phyloP scores from a whole-genome alignment of 1,140 invertebrate species.

The Zophobas atratus region DNA sequence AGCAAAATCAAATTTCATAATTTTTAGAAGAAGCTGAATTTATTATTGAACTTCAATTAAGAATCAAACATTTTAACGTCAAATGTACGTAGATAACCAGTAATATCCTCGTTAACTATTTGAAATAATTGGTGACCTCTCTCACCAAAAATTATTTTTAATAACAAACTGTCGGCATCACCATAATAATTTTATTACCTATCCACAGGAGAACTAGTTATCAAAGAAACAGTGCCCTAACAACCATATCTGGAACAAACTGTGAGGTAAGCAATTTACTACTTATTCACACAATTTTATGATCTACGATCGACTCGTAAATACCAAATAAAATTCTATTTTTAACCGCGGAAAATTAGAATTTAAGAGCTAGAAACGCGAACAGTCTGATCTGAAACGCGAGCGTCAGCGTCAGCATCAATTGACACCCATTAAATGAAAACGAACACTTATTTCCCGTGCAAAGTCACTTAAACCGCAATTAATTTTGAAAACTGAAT shows the following conservation, averaged over 20 bases:
- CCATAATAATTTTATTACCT: too few species aligned
- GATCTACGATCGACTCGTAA: constrained; percentile 20
- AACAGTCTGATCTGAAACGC: constrained; percentile 14
- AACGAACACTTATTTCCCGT: not conserved
- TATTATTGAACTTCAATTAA: too few species aligned
- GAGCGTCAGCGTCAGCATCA: not conserved
- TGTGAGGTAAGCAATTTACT: not conserved
- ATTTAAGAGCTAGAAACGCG: constrained; percentile 25
- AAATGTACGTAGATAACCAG: not conserved
- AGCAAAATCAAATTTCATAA: too few species aligned
- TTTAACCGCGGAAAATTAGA: constrained; percentile 36
- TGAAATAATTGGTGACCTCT: not conserved
- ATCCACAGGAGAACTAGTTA: too few species aligned
- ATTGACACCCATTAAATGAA: constrained; percentile 6
- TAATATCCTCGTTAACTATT: not conserved
- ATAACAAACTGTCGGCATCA: not conserved
- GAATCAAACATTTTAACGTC: not conserved
- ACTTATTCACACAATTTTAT: not conserved
- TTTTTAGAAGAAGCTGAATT: too few species aligned
- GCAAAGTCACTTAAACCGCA: not conserved
- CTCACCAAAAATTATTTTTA: not conserved
- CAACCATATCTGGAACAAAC: not conserved
- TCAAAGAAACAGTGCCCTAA: too few species aligned
- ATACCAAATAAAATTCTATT: constrained; percentile 28
- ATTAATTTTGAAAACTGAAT: not conserved